These are phyloP conservation scores for Suncus etruscus DNA, from an alignment of 2,113 vertebrate species.

Conservation along the genomic window DNA sequence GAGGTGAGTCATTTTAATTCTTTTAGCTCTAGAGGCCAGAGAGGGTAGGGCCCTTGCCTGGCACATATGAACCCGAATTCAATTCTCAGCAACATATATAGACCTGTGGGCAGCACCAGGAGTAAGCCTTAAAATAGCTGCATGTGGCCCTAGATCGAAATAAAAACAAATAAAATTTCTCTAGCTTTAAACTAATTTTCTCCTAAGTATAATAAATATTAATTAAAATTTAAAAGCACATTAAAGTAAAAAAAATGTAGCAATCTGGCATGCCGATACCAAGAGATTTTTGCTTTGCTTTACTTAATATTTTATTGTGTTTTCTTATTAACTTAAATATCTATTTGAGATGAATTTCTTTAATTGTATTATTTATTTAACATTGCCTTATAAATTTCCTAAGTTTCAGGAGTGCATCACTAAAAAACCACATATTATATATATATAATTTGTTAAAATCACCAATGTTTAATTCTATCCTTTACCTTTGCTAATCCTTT, in stretches of 20 bases:
- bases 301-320: not conserved
- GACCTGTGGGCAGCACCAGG: no score
- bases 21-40: no score
- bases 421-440: not conserved
- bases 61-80: no score
- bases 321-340: not conserved
- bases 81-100: no score
- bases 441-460: not conserved
- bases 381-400: not conserved
- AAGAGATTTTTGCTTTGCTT: not conserved
- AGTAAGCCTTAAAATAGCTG: no score
- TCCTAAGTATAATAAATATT: constrained; percentile 27
- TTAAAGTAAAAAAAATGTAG: constrained; percentile 45
- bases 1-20: not conserved
- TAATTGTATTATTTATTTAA: not conserved
- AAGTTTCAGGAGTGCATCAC: not conserved
- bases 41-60: no score
- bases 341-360: not conserved
- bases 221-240: constrained; percentile 47
- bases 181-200: no score
- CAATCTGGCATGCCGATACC: not conserved
- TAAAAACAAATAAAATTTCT: no score
- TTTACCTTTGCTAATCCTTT: not conserved
- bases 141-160: no score
- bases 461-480: not conserved